A percentile compares a stretch with the other conserved stretches of the same genome.
phyloP scores from a whole-genome alignment of 2,797 vertebrate species.

The Schizopygopsis pylzovi region DNA sequence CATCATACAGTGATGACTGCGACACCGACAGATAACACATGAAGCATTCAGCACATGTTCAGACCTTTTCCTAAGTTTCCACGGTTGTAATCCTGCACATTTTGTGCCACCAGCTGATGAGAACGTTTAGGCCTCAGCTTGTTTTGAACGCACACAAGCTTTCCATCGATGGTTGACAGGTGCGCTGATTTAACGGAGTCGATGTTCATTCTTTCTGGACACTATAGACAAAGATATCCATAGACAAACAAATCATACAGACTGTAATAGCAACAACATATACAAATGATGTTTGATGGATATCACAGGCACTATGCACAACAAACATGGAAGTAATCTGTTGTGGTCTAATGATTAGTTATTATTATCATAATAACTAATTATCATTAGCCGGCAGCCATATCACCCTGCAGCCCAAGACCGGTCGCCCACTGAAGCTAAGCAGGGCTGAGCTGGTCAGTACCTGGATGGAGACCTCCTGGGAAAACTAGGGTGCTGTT shows the following conservation, averaged over 20 bases:
- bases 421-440: too few relatives aligned
- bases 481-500: too few relatives aligned
- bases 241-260: not conserved
- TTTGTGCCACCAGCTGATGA: not conserved
- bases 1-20: too few relatives aligned
- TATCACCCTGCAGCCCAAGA: too few relatives aligned
- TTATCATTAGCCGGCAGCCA: too few relatives aligned
- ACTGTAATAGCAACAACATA: too few relatives aligned
- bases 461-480: too few relatives aligned
- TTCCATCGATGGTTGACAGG: rapidly evolving
- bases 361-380: too few relatives aligned
- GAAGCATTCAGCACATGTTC: not conserved
- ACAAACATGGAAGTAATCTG: not conserved
- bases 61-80: not conserved
- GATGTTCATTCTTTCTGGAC: not conserved
- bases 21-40: too few relatives aligned
- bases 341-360: too few relatives aligned
- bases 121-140: rapidly evolving
- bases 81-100: rapidly evolving
- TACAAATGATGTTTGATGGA: not conserved
- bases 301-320: not conserved
- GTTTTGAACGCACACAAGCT: not conserved
- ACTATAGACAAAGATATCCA: not conserved
- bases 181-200: rapidly evolving
- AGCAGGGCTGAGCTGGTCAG: too few relatives aligned